These are phyloP conservation scores for Apis dorsata DNA, from an alignment of 1,140 invertebrate species.

Conservation along the genomic window DNA sequence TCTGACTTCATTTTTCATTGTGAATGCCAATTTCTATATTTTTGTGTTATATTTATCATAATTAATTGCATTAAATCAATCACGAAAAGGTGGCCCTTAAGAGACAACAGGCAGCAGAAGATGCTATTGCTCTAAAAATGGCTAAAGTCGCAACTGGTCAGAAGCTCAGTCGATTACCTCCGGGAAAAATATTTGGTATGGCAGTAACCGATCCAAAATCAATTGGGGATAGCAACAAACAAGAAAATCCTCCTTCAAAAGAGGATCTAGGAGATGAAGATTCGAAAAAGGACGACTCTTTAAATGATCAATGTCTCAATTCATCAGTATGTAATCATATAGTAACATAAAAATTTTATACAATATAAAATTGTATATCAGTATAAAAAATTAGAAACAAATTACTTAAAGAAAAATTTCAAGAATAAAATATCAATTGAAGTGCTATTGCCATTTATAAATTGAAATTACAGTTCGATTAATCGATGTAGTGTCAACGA, in stretches of 20 bases:
- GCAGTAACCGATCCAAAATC: conserved; percentile 84
- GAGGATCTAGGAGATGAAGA: conserved; percentile 18
- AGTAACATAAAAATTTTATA: not conserved
- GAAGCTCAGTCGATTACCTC: conserved; percentile 89
- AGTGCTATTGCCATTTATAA: not conserved
- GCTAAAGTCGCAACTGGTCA: conserved; percentile 94
- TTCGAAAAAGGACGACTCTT: not conserved
- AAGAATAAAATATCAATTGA: not conserved
- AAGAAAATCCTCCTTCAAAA: not conserved
- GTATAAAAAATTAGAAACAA: not conserved
- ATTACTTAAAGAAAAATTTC: not conserved
- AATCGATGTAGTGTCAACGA: not conserved
- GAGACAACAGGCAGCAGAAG: conserved; percentile 97
- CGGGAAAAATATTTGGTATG: conserved; percentile 95
- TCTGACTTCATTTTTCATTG: conserved; percentile 26
- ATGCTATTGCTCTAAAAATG: conserved; percentile 95
- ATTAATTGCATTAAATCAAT: not conserved
- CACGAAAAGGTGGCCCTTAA: conserved; percentile 93
- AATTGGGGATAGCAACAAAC: not conserved
- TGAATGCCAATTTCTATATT: not conserved
- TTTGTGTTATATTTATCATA: not conserved
- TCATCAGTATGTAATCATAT: conserved; percentile 1
- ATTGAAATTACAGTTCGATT: not conserved
- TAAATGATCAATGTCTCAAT: not conserved
- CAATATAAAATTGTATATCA: not conserved